These are phyloP conservation scores for Tyrophagus putrescentiae DNA, from an alignment of 1,140 invertebrate species.

Conservation along the genomic window DNA sequence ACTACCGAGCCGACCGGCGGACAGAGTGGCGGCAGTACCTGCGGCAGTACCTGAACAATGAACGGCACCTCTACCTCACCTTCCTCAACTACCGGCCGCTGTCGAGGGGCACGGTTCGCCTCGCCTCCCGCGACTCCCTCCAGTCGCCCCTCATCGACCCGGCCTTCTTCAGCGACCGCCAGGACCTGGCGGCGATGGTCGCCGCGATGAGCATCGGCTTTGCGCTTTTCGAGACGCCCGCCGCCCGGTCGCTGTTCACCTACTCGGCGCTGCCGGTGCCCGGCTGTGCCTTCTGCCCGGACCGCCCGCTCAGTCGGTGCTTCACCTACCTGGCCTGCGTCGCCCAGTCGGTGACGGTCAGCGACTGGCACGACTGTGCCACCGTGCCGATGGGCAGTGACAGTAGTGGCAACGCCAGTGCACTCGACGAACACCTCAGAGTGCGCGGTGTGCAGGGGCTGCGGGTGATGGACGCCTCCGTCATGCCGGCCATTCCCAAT, in stretches of 20 bases:
- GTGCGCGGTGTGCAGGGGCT: too few species aligned
- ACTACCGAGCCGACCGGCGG: neutral
- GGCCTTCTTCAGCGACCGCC: slow-evolving; percentile 54
- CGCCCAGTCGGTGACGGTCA: too few species aligned
- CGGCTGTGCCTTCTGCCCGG: too few species aligned
- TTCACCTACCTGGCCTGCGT: too few species aligned
- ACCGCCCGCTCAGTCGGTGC: too few species aligned
- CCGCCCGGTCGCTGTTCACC: neutral
- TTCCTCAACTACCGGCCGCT: slow-evolving; percentile 46
- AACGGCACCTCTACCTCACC: neutral
- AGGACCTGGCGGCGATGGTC: slow-evolving; percentile 51
- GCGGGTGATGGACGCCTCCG: too few species aligned
- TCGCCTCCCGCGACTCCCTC: slow-evolving; percentile 48
- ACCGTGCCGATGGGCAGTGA: too few species aligned
- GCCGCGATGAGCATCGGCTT: slow-evolving; percentile 36
- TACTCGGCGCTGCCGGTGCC: slow-evolving; percentile 3
- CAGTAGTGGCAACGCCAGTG: too few species aligned
- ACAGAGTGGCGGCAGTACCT: neutral
- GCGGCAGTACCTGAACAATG: neutral
- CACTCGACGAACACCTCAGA: too few species aligned
- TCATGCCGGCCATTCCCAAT: too few species aligned
- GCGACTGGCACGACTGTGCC: too few species aligned
- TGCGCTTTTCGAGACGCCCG: neutral
- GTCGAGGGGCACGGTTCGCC: slow-evolving; percentile 49
- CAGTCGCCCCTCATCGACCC: slow-evolving; percentile 60